A percentile compares a stretch with the other conserved stretches of the same genome.
phyloP scores from a whole-genome alignment of 2,113 vertebrate genomes.

The Psephotus haematonotus region DNA sequence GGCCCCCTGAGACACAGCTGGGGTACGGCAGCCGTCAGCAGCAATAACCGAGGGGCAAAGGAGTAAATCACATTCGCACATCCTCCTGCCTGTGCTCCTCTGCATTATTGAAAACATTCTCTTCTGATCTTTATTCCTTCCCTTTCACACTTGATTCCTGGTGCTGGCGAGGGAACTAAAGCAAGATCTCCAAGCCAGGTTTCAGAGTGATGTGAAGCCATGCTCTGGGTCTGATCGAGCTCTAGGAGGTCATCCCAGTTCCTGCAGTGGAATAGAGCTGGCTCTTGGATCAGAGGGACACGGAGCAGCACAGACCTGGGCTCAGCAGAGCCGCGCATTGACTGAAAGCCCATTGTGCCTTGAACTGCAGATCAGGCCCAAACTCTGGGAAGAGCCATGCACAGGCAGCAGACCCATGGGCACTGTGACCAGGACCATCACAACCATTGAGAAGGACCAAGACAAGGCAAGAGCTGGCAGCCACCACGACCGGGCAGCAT shows the following conservation, averaged over 20 bases:
- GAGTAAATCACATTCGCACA: background rate
- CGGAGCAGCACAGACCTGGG: fast-evolving
- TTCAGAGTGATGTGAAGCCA: background rate
- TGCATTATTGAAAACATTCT: conserved; percentile 10
- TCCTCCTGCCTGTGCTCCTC: background rate
- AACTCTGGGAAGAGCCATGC: background rate
- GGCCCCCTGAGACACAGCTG: background rate
- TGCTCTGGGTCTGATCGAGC: background rate
- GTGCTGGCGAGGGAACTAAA: background rate
- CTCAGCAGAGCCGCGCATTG: fast-evolving
- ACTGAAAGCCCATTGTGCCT: background rate
- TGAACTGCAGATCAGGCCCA: background rate
- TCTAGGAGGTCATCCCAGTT: background rate
- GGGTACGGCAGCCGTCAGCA: fast-evolving
- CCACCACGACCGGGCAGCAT: fast-evolving
- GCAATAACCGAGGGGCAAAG: background rate
- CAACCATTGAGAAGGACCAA: background rate
- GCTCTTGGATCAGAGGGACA: background rate
- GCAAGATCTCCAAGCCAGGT: background rate
- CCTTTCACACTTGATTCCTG: background rate
- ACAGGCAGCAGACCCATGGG: fast-evolving
- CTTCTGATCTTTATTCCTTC: background rate
- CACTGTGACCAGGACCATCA: background rate
- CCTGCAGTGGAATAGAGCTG: background rate
- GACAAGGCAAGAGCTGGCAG: background rate